Evolutionary conservation across 2,113 vertebrate species (phyloP), one percentile per base, ranked within the genome.

Genomic region (Pterocles burchelli): DNA sequence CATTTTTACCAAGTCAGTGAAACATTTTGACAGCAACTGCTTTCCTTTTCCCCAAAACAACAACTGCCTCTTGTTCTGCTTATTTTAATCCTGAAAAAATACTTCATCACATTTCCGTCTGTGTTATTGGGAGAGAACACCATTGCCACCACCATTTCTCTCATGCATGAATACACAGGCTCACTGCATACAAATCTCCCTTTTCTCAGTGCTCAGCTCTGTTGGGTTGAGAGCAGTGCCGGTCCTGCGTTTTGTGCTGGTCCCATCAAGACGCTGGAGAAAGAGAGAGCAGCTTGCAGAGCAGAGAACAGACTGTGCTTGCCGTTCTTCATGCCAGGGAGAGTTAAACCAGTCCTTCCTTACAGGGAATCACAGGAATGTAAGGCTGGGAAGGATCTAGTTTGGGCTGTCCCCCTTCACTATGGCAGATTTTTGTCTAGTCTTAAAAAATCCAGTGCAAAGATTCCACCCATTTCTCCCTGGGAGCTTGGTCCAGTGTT

Each of bases 1-100:
- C 85, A 58, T 58, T 93, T 95, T 88, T 95, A 91, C 85, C 91
- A 93, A 94, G 71, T 88, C 3, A 55, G 92, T 94, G 92, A 97
- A 95, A 94, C 51, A 4, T 95, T 96, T 91, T 97, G 82, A 94
- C 82, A 91, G 91, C 74, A 62, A 48, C 71, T 79, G 71, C 67
- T 93, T 93, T 95, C 85, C 93, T 96, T 73, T 93, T 85, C 51
- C 81, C 70, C 81, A 62, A 79, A 95, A 94, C 82, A 96, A 92
- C 89, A 87, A 89, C 62, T 82, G 87, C 38, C 73, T 89, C 73
- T 89, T 95, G 84, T 91, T 94, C 81, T 68, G 75, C 58, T 78
- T 75, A 87, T 93, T 96, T 91, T 81, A 89, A 62, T 62, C 75
- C 38, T 66, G 72, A 58, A 91, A 88, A 91, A 67, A 65, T 21